Base-by-base conservation (phyloP, 2,888 invertebrate species). In the Oscheius sp. region DNA sequence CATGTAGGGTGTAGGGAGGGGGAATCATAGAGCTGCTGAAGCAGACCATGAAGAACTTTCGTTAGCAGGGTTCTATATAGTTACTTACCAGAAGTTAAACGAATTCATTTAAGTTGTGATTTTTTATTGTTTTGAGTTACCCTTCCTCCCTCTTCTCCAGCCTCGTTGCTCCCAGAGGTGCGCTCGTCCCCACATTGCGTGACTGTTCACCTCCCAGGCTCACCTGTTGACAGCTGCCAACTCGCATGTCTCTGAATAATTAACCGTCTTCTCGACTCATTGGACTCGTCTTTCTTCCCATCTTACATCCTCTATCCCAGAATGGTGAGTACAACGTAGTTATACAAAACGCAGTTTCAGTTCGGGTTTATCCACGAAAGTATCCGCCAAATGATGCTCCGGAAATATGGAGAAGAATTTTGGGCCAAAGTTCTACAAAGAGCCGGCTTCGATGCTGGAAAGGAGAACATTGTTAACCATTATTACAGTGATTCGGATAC, bases 321-420 rank as follows among this genome's bases (percentile, higher is more conserved):
- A 63, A 63, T 63, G 63, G 63, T 63, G 33, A 63, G 63, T n/a
- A 37, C 42, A n/a, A 4, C 53, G 9, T 29, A n/a, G n/a, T 62
- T 42, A 11, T 62, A 13, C 21, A 10, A 53, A 37, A 53, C 9
- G 29, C 11, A 33, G 29, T 57, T 79, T 58, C 63, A 87, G 88
- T 87, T 87, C 74, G 88, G 88, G 21, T 87, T 88, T 76, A 86
- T 88, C 70, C 88, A 88, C 74, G 88, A 88, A 77, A 83, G 84
- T 66, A 76, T 88, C 35, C 85, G 86, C 1, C 82, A 84, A 71
- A 73, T 87, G 62, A 84, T 87, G 79, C 73, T 86, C 58, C 79
- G 87, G 13, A 85, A 84, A 47, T 85, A 86, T 73, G 88, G 88
- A n/a, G 86, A 87, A 59, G 86, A 86, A 11, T 81, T 85, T 62